phyloP scores from a whole-genome alignment of 2,113 vertebrate species.

The Sinosuthora webbiana region DNA sequence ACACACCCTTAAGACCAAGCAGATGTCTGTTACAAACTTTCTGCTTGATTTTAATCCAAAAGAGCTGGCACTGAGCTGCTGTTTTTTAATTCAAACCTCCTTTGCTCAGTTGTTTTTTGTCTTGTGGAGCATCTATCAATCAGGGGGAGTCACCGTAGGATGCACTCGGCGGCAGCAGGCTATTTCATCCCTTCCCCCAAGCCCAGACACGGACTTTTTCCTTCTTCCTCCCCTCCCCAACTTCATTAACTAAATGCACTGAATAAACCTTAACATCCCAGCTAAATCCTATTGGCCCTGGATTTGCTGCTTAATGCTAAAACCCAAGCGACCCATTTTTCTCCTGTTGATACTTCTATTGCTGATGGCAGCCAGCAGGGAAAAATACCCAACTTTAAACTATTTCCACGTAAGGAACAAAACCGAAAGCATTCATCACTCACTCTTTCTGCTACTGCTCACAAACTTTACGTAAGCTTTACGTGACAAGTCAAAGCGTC shows the following conservation, averaged over 20 bases:
- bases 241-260: conserved; percentile 81
- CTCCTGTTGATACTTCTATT: conserved; percentile 63
- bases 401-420: conserved; percentile 14
- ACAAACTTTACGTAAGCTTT: conserved; percentile 9
- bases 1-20: neutral
- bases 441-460: neutral
- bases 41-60: neutral
- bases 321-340: conserved; percentile 75
- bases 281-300: conserved; percentile 85
- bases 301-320: conserved; percentile 92
- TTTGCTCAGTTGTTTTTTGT: neutral
- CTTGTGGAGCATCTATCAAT: conserved; percentile 33
- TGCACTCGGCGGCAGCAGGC: neutral
- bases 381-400: conserved; percentile 42
- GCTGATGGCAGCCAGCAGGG: conserved; percentile 45
- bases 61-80: neutral
- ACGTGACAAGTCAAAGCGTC: neutral
- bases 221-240: neutral
- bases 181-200: neutral
- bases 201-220: conserved; percentile 7
- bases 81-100: conserved; percentile 21
- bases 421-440: neutral
- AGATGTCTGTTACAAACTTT: neutral
- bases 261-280: conserved; percentile 82
- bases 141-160: neutral